These are phyloP conservation scores for Ptychochromis oligacanthus DNA, from an alignment of 2,113 vertebrate species.

Conservation along the genomic window DNA sequence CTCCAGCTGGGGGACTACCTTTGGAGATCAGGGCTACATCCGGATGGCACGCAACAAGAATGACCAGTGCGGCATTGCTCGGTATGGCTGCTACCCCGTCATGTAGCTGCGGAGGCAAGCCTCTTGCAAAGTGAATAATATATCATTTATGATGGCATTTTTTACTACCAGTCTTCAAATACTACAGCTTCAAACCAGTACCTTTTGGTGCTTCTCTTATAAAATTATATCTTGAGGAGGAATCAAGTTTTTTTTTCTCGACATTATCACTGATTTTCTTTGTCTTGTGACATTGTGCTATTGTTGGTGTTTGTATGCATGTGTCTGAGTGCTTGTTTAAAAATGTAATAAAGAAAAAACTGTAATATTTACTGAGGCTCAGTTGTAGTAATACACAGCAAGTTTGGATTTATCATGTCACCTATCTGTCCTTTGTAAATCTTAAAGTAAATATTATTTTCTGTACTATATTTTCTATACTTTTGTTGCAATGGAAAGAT, in stretches of 20 bases:
- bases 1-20: constrained; percentile 74
- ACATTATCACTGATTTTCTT: neutral
- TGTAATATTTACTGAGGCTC: neutral
- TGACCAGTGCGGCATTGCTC: constrained; percentile 82
- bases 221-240: neutral
- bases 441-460: too few species aligned
- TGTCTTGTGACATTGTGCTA: rapidly evolving
- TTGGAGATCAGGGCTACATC: constrained; percentile 82
- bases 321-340: neutral
- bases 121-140: neutral
- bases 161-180: neutral
- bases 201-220: neutral
- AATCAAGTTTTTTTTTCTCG: neutral
- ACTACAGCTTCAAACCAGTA: neutral
- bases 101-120: constrained; percentile 54
- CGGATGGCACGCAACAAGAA: constrained; percentile 79
- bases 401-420: neutral
- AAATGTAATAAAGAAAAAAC: neutral
- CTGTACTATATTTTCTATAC: too few species aligned
- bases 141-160: neutral
- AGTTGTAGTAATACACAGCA: neutral
- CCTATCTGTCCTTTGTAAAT: neutral
- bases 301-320: neutral
- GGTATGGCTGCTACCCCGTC: constrained; percentile 69
- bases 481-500: too few species aligned